Conservation (phyloP, 2,797 vertebrate species). For the Pygocentrus nattereri region DNA sequence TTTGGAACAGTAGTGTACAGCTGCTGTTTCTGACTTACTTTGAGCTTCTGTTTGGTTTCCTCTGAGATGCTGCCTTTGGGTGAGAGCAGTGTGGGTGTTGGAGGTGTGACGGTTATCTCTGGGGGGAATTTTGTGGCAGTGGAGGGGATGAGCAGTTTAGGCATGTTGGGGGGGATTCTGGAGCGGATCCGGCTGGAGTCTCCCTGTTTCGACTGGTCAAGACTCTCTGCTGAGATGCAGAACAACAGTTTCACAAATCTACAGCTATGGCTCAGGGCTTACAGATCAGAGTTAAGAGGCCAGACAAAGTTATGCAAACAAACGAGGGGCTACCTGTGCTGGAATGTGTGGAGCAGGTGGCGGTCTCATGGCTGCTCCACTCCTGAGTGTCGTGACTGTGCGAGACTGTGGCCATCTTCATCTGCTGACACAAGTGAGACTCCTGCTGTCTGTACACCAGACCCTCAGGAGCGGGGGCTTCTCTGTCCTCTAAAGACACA, state of each 20-base stretch:
- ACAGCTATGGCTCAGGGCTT: not conserved
- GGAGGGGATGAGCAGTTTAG: conserved; percentile 97
- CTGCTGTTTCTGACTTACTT: conserved; percentile 76
- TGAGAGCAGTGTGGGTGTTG: conserved; percentile 96
- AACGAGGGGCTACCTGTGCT: conserved; percentile 79
- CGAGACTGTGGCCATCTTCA: conserved; percentile 85
- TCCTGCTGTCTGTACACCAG: conserved; percentile 87
- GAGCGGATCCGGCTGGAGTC: conserved; percentile 88
- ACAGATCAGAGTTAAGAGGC: not conserved
- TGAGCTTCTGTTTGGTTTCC: conserved; percentile 98
- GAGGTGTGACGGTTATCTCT: conserved; percentile 98
- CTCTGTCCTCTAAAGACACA: conserved; percentile 77
- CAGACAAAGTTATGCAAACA: not conserved
- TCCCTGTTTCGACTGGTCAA: conserved; percentile 78
- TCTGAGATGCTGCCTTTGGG: conserved; percentile 99
- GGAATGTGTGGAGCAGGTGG: conserved; percentile 76
- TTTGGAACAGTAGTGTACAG: not conserved
- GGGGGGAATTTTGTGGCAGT: conserved; percentile 94
- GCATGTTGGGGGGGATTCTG: conserved; percentile 90
- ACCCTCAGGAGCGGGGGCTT: conserved; percentile 80
- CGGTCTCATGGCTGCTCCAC: conserved; percentile 78
- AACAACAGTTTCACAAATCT: not conserved
- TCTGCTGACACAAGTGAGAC: conserved; percentile 85
- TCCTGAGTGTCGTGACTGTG: conserved; percentile 74
- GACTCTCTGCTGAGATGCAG: conserved; percentile 72